Base-by-base conservation (phyloP, 2,888 invertebrate species). In the Perdita meconis region DNA sequence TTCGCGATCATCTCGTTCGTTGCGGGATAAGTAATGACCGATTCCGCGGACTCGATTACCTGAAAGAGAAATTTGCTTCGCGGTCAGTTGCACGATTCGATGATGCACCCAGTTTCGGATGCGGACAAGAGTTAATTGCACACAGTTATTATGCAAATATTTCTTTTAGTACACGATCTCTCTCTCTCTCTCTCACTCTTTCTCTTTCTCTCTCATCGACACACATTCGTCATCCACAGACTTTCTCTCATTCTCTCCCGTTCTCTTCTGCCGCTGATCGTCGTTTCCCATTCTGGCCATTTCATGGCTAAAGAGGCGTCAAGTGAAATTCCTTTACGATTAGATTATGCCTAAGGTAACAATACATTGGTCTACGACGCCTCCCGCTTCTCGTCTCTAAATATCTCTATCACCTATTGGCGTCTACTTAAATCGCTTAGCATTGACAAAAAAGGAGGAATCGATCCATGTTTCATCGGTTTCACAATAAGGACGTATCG, bases 301-400 rank as follows among this genome's bases (percentile, higher is more conserved):
- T 24, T 34, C 42, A 5, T n/a, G 24, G 50, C 60, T 30, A 16
- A n/a, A 55, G 56, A 42, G 36, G 36, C 57, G 42, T 57, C 42
- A 26, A 59, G 60, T 53, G 55, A 63, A 50, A 63, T 42, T 64
- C n/a, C 36, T 19, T 55, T 66, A 65, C 61, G 44, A 75, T 69
- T 66, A 51, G 6, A 51, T 68, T 64, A 70, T 44, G 40, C 53
- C 63, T 76, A 66, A 50, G 40, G 51, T 78, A 64, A 76, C 59
- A 47, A 59, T 66, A 70, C 65, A 68, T 79, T 71, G 78, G 77
- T 77, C 79, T 79, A 77, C 71, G 67, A 50, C 67, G 61, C 47
- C 22, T 30, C 34, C 13, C 50, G 38, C 1, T 44, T 47, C 61
- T 59, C 38, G 10, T 10, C 12, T 55, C 34, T 59, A 47, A n/a